These are phyloP conservation scores for Metalampra italica DNA, from an alignment of 2,888 invertebrate genomes.

Conservation along the genomic window DNA sequence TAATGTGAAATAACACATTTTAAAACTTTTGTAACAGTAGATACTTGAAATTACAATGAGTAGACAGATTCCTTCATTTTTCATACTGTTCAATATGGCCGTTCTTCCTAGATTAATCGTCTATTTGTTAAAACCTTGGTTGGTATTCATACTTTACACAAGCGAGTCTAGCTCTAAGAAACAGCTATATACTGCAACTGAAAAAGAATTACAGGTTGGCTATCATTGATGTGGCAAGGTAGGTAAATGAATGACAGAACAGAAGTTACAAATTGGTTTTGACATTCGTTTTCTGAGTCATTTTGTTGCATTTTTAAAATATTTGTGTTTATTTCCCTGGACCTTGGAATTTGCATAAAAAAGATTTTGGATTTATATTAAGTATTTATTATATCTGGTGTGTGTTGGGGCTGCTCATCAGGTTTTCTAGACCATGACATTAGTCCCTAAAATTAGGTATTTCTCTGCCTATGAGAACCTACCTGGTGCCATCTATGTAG, in stretches of 20 bases:
- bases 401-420: background rate
- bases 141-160: conserved; percentile 16
- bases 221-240: conserved; percentile 67
- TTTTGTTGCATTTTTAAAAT: conserved; percentile 41
- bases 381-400: too few species aligned
- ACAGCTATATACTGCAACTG: conserved; percentile 1
- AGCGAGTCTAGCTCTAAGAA: background rate
- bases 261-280: conserved; percentile 53
- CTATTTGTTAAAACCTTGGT: conserved; percentile 23
- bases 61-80: conserved; percentile 29
- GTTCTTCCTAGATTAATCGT: conserved; percentile 52
- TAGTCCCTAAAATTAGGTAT: too few species aligned
- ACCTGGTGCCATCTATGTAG: background rate
- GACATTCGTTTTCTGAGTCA: conserved; percentile 72
- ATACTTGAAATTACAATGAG: conserved; percentile 11
- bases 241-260: conserved; percentile 64
- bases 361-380: too few species aligned
- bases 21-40: background rate
- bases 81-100: conserved; percentile 73
- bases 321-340: conserved; percentile 14
- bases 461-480: too few species aligned
- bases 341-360: background rate
- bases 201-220: conserved; percentile 7
- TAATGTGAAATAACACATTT: background rate
- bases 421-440: too few species aligned